Evolutionary conservation across 2,797 vertebrate species (phyloP).

Genomic region (Tragelaphus eurycerus): DNA sequence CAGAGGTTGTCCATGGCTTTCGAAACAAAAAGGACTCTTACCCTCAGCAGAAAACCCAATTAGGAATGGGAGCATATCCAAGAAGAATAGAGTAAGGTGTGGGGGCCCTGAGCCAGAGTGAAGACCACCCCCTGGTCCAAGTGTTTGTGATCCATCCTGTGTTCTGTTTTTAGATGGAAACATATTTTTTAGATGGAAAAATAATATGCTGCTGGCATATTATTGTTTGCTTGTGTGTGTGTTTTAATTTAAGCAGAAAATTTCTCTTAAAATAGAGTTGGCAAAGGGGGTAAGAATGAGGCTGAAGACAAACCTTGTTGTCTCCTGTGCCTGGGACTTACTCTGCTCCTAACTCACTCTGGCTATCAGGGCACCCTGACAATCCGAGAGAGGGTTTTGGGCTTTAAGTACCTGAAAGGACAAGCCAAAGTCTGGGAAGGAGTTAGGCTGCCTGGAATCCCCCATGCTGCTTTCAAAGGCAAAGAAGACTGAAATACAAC

Average conservation of each 20-base stretch:
- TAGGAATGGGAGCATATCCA: neutral
- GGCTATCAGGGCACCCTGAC: neutral
- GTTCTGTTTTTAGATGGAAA: neutral
- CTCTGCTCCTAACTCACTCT: neutral
- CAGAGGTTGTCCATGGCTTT: neutral
- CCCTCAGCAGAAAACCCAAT: neutral
- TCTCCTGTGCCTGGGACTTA: neutral
- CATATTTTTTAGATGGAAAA: neutral
- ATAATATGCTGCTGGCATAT: neutral
- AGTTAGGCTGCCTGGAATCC: neutral
- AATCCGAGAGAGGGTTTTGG: neutral
- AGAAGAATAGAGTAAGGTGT: neutral
- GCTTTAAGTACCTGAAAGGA: neutral
- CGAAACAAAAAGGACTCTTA: neutral
- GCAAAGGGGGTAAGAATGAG: neutral
- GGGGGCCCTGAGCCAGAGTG: neutral
- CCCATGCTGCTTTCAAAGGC: neutral
- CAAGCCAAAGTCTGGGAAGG: neutral
- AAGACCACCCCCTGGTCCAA: no score
- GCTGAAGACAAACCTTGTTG: neutral
- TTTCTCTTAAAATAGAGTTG: neutral
- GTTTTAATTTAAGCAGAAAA: neutral
- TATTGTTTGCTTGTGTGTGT: neutral
- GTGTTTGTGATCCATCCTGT: accelerated
- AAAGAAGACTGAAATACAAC: neutral